Conservation (phyloP, 2,888 invertebrate species). For the Prenolepis imparis region DNA sequence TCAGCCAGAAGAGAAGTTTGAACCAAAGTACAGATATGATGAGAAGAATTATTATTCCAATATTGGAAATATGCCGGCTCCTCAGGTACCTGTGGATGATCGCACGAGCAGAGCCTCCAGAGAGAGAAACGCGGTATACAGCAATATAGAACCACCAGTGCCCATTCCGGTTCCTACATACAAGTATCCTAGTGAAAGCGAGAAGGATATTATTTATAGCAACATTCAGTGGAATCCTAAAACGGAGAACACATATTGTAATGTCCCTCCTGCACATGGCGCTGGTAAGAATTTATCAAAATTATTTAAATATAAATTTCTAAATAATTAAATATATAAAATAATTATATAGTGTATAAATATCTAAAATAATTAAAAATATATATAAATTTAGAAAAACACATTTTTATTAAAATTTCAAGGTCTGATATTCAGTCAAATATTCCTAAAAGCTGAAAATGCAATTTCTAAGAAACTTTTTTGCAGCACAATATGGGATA, state of each 20-base stretch:
- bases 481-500: not conserved
- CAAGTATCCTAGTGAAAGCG: conserved; percentile 76
- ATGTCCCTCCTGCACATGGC: conserved; percentile 85
- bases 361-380: no score
- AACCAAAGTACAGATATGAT: conserved; percentile 81
- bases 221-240: conserved; percentile 87
- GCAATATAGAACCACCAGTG: conserved; percentile 83
- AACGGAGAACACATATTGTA: conserved; percentile 88
- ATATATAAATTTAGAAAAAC: not conserved
- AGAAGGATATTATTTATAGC: conserved; percentile 87
- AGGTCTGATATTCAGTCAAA: not conserved
- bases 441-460: not conserved
- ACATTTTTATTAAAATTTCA: not conserved
- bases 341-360: no score
- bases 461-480: not conserved
- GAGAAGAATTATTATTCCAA: conserved; percentile 85
- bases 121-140: conserved; percentile 82
- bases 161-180: conserved; percentile 80
- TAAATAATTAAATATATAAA: not conserved
- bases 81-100: conserved; percentile 80
- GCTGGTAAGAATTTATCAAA: conserved; percentile 72
- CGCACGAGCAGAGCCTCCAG: conserved; percentile 77
- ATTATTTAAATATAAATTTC: not conserved
- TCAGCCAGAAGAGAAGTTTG: conserved; percentile 81
- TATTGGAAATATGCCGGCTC: conserved; percentile 81